These are phyloP conservation scores for Lepilemur ruficaudatus DNA, from an alignment of 2,797 vertebrate genomes.

Conservation along the genomic window DNA sequence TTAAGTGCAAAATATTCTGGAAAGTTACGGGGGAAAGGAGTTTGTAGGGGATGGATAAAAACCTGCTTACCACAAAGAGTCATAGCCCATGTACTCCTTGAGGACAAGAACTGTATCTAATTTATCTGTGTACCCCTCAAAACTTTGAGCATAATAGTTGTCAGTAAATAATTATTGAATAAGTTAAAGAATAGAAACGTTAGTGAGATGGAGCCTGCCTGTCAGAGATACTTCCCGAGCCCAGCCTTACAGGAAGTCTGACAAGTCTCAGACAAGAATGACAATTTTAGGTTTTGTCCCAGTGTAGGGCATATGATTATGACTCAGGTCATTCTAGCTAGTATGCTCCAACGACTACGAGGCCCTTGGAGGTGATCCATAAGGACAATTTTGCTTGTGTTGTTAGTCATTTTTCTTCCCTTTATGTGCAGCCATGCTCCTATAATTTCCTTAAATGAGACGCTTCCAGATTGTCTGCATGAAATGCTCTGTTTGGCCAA, in stretches of 20 bases:
- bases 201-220: not conserved
- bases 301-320: not conserved
- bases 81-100: not conserved
- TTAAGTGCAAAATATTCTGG: not conserved
- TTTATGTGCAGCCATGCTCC: not conserved
- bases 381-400: not conserved
- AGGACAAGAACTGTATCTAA: not conserved
- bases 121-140: not conserved
- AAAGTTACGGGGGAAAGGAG: not conserved
- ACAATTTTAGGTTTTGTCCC: not conserved
- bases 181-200: not conserved
- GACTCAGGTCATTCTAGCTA: not conserved
- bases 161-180: not conserved
- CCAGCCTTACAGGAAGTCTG: not conserved
- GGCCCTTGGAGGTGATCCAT: not conserved
- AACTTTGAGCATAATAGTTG: not conserved
- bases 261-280: not conserved
- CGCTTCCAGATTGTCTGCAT: not conserved
- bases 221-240: not conserved
- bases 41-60: not conserved
- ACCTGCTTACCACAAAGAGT: not conserved
- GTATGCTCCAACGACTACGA: not conserved
- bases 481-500: slow-evolving; percentile 13
- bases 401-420: not conserved
- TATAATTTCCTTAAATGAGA: not conserved